Base-by-base conservation (phyloP, 2,888 invertebrate genomes). In the Digitonthophagus gazella region DNA sequence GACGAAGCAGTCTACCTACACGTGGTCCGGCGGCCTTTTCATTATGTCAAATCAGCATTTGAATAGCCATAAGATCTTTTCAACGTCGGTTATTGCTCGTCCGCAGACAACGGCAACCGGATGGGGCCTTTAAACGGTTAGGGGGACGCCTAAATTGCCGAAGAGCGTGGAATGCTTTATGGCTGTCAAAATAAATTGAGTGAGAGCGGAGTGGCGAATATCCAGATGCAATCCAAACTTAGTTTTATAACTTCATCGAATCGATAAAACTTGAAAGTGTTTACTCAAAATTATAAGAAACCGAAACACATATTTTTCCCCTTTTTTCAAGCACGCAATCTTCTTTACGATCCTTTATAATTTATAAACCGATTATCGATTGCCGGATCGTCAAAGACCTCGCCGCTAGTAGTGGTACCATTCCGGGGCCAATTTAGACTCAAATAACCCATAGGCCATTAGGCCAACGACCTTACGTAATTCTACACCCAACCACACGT, bases 371-470 rank as follows among this genome's bases (percentile, higher is more conserved):
- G 28, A 44, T 44, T 44, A 44, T 44, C 28, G 28, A 44, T 44
- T 44, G 6, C 6, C 6, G 8, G 28, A 44, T 8, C 28, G 28
- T 44, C 28, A 5, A 44, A 8, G 28, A 44, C 8, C 1, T 11
- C 28, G 11, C 28, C 28, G 6, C 28, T 44, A 44, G 8, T 11
- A 44, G n/a, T n/a, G n/a, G n/a, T 44, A 44, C 28, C 28, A 44
- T 44, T 44, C 28, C 11, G 28, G 6, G 28, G 28, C 11, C 11
- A 44, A 44, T 44, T 44, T 44, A 44, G 28, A 44, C 28, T 44
- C 61, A n/a, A 61, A 61, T 61, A 61, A 61, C 61, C 61, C 61
- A 61, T 61, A 61, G 61, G 61, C 61, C 61, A 61, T 16, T 61
- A 20, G 61, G 61, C 20, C 61, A 20, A 19, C 20, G 20, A 61